Base-by-base conservation (phyloP, 2,113 vertebrate genomes). In the Cygnus buccinator region DNA sequence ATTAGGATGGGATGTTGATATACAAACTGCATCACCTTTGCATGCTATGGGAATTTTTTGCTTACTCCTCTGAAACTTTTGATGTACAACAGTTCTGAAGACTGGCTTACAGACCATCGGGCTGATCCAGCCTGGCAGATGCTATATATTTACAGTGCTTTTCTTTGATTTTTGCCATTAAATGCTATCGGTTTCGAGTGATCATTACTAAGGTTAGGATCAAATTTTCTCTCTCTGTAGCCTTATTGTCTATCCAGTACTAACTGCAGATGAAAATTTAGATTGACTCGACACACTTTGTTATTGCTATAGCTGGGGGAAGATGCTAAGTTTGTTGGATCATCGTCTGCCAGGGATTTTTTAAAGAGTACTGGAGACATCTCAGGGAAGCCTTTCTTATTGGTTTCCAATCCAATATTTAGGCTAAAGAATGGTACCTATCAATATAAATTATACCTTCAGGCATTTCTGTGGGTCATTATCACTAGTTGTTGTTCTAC, bases 141-240 rank as follows among this genome's bases (percentile, higher is more conserved):
- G 81, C 63, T 95, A 10, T 82, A 28, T 83, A 91, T 82, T 95
- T 91, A 72, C 11, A 58, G 22, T 55, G 50, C 28, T 76, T 89
- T 84, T 70, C 43, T 78, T 79, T 83, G 15, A 68, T 89, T 95
- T 96, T 94, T 91, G 62, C 81, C 78, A 73, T 89, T 95, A 94
- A 93, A 79, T 12, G 37, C 90, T 74, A 4, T 14, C 28, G 66
- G 13, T 84, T 92, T 87, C 75, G 70, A 94, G 70, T 84, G 86
- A 87, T 87, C 84, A 74, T 92, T 94, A 94, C 70, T 67, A 52
- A 16, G 8, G 52, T 92, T 90, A 90, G 78, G 35, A 86, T 84
- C 17, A 70, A n/a, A 17, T 55, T 86, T 90, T 91, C 26, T 90
- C 58, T 73, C 33, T 82, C 48, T n/a, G 19, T 90, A 57, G 61